Conservation (phyloP, 2,113 vertebrate genomes). For the Poecile atricapillus region DNA sequence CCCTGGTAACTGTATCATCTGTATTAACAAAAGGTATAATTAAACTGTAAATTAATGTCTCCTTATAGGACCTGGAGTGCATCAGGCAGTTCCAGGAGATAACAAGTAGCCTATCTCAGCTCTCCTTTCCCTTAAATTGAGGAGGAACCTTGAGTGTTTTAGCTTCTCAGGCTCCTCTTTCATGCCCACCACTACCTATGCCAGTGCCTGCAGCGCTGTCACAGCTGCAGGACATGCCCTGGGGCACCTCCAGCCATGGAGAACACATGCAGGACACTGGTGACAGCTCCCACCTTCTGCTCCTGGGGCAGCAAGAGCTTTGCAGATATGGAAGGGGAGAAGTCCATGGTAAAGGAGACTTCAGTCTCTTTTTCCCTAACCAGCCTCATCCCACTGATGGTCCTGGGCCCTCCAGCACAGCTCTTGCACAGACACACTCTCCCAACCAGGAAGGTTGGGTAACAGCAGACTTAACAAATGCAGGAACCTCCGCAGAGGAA, state of each 20-base stretch:
- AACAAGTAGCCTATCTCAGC: background rate
- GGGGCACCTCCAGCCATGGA: background rate
- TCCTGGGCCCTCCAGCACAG: background rate
- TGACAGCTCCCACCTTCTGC: background rate
- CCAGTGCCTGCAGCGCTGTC: background rate
- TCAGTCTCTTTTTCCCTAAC: background rate
- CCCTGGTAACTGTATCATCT: background rate
- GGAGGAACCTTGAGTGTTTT: background rate
- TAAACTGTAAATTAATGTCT: background rate
- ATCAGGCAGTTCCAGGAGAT: background rate
- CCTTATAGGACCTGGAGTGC: background rate
- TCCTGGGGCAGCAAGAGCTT: background rate
- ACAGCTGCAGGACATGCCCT: background rate
- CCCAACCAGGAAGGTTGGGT: background rate
- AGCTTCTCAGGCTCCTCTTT: background rate
- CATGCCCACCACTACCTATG: background rate
- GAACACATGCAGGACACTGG: too few species aligned
- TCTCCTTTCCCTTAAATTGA: background rate
- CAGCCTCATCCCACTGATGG: background rate
- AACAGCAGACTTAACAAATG: background rate
- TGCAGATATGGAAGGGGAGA: background rate
- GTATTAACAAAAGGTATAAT: background rate
- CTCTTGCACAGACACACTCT: background rate
- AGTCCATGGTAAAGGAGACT: background rate
- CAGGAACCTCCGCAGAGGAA: conserved; percentile 27